Percentiles rank a stretch among this genome's conserved stretches.
phyloP scores from a whole-genome alignment of 2,797 vertebrate genomes.

The Mus caroli region DNA sequence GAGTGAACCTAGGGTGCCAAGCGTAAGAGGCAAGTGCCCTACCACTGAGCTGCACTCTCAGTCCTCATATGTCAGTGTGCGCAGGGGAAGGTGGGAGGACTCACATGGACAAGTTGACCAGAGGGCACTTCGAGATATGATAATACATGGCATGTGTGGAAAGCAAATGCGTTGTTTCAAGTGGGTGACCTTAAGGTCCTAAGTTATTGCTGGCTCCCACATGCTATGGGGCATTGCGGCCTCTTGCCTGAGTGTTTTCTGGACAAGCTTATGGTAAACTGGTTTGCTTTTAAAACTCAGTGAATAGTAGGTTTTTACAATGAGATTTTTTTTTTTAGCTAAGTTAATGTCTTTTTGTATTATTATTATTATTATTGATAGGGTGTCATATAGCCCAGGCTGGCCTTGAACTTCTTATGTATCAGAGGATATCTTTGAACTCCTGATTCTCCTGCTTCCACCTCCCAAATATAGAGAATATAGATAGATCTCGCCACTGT shows the following conservation, averaged over 20 bases:
- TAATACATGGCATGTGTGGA: neutral
- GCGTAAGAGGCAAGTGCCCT: neutral
- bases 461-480: neutral
- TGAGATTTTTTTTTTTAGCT: constrained; percentile 53
- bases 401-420: neutral
- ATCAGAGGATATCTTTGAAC: neutral
- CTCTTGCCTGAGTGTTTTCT: constrained; percentile 9
- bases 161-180: neutral
- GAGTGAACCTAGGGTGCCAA: neutral
- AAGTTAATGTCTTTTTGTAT: neutral
- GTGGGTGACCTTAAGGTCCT: neutral
- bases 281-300: constrained; percentile 35
- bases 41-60: neutral
- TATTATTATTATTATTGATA: neutral
- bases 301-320: constrained; percentile 27
- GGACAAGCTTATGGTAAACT: constrained; percentile 1
- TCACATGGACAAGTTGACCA: neutral
- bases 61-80: neutral
- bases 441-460: neutral
- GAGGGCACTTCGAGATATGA: constrained; percentile 20
- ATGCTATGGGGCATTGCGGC: neutral
- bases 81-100: constrained; percentile 1
- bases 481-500: neutral
- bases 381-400: neutral
- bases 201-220: neutral